These are phyloP conservation scores for Trichonephila clavata DNA, from an alignment of 1,140 invertebrate genomes.

Conservation along the genomic window DNA sequence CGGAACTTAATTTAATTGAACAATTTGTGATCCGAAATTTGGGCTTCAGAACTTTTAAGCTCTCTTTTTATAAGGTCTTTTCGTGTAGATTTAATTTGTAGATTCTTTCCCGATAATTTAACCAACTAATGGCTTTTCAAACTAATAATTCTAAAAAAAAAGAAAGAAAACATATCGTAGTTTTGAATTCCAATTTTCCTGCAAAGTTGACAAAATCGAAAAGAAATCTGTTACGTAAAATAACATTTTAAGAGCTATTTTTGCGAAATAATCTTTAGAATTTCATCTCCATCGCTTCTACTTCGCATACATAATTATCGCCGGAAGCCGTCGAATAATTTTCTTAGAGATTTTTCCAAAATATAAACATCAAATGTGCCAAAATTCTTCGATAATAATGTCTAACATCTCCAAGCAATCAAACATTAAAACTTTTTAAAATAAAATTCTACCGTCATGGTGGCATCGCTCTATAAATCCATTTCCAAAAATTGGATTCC, in stretches of 20 bases:
- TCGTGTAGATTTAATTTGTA: background rate
- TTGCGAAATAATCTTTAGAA: background rate
- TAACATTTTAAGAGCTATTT: background rate
- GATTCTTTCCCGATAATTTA: background rate
- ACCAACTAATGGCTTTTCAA: background rate
- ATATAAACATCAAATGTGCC: background rate
- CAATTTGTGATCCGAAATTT: background rate
- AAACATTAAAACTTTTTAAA: constrained; percentile 1
- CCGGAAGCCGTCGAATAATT: background rate
- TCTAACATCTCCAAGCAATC: background rate
- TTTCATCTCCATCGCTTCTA: background rate
- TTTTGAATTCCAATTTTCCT: background rate
- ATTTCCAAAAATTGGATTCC: background rate
- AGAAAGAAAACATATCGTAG: background rate
- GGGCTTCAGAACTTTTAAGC: constrained; percentile 41
- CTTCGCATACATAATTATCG: background rate
- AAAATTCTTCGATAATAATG: background rate
- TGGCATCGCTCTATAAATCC: constrained; percentile 14
- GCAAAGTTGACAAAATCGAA: background rate
- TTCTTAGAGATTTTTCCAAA: background rate
- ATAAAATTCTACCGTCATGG: constrained; percentile 25
- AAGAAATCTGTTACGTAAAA: background rate
- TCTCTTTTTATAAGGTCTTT: constrained; percentile 28
- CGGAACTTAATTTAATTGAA: background rate
- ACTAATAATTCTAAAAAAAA: background rate